These are phyloP conservation scores for Formica aserva DNA, from an alignment of 2,888 invertebrate species.

Conservation along the genomic window DNA sequence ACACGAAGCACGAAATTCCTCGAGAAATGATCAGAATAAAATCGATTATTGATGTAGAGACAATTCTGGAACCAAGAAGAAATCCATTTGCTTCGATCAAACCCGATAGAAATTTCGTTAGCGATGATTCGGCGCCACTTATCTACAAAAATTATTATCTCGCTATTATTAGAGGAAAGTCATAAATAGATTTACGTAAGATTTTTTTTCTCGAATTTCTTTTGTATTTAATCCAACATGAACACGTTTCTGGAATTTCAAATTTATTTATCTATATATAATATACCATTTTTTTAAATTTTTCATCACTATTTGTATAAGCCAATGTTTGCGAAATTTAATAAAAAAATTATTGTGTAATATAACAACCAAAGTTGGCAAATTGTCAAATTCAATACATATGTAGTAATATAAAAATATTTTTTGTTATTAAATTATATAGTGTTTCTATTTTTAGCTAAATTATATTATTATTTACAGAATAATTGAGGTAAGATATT, in stretches of 20 bases:
- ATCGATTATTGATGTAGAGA: slow-evolving; percentile 86
- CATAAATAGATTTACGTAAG: background rate
- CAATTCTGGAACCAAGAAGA: slow-evolving; percentile 87
- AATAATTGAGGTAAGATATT: background rate
- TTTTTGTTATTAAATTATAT: background rate
- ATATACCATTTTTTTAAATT: background rate
- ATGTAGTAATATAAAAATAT: background rate
- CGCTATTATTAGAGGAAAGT: slow-evolving; percentile 85
- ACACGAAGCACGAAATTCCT: slow-evolving; percentile 89
- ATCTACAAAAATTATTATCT: slow-evolving; percentile 91
- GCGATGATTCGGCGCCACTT: slow-evolving; percentile 90
- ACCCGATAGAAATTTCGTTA: slow-evolving; percentile 92
- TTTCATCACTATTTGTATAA: background rate
- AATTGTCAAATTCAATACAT: background rate
- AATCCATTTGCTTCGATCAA: slow-evolving; percentile 90
- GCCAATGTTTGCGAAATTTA: slow-evolving; percentile 12
- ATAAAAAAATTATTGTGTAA: background rate
- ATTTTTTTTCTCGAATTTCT: background rate
- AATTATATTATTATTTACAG: background rate
- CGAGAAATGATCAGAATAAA: slow-evolving; percentile 88
- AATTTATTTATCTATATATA: background rate
- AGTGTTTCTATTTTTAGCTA: background rate
- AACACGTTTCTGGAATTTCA: background rate
- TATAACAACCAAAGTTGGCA: background rate
- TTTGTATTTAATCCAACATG: background rate